These are phyloP conservation scores for Aleiodes testaceus DNA, from an alignment of 2,888 invertebrate species.

Conservation along the genomic window DNA sequence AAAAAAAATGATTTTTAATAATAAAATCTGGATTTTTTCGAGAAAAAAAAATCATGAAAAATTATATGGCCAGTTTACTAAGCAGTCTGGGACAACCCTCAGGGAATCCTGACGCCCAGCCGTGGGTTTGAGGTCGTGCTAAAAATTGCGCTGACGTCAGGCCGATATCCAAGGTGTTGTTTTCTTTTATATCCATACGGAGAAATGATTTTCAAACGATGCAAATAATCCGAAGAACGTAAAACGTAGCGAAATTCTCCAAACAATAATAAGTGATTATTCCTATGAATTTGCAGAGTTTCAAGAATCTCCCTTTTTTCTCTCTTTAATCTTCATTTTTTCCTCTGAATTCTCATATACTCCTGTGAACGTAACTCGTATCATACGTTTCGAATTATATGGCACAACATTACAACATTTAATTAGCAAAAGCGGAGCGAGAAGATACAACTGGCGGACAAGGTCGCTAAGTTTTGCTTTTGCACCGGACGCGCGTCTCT, in stretches of 20 bases:
- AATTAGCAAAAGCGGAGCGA: conserved; percentile 63
- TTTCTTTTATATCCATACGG: conserved; percentile 4
- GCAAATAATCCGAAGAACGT: conserved; percentile 11
- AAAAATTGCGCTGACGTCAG: conserved; percentile 31
- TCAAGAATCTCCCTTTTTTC: too few species aligned
- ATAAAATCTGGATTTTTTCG: background rate
- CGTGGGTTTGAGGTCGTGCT: conserved; percentile 3
- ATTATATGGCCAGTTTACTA: conserved; percentile 7
- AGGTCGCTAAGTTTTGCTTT: conserved; percentile 60
- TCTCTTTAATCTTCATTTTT: background rate
- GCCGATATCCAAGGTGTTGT: conserved; percentile 11
- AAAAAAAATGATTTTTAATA: background rate
- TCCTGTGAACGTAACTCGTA: conserved; percentile 40
- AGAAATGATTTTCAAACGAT: conserved; percentile 12
- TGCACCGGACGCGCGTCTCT: conserved; percentile 41
- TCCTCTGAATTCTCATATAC: background rate
- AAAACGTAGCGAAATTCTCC: background rate
- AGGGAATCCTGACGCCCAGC: conserved; percentile 15
- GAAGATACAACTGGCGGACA: conserved; percentile 65
- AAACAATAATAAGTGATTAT: background rate
- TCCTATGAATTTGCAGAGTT: background rate
- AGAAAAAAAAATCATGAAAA: background rate
- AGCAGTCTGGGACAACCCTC: conserved; percentile 8
- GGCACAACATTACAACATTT: conserved; percentile 57
- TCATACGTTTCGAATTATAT: conserved; percentile 47